Base-by-base conservation (phyloP, 2,888 invertebrate species). In the Diaphora mendica region DNA sequence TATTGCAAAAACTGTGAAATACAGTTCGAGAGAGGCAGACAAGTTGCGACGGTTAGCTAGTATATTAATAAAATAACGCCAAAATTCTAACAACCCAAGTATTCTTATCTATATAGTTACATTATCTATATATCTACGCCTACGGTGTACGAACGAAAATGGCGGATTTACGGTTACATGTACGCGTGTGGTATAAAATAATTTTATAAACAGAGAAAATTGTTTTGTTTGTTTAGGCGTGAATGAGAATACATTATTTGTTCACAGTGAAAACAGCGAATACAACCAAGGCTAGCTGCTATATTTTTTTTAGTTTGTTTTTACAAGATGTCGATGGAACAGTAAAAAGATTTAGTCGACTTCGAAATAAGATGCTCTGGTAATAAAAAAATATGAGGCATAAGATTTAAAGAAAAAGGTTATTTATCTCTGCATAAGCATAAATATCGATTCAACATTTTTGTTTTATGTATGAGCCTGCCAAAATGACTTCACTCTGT, bases 291-390 rank as follows among this genome's bases (percentile, higher is more conserved):
- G 62, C 4, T 30, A 15, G 17, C 62, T 62, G 17, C 17, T 39
- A 30, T 62, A 62, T 62, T 62, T 55, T n/a, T 23, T 55, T n/a
- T n/a, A 55, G n/a, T n/a, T 55, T 55, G 51, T n/a, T 55, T n/a
- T 55, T 55, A 55, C n/a, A 11, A 55, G n/a, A 55, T 55, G 51
- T n/a, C 51, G 23, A 55, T 55, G 51, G 11, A 55, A 55, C n/a
- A 9, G 9, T 11, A 55, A 55, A n/a, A 59, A 59, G 3, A 26
- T 59, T 13, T 59, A 4, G 3, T n/a, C 8, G 51, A 51, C 51
- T 51, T 51, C 2, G 55, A 55, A 55, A 59, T 26, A 13, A 59
- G 4, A 59, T 11, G 1, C 3, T 55, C 59, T 59, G 13, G 26
- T 11, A 26, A 59, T 59, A 26, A 59, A 59, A 59, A 26, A 55